Evolutionary conservation across 1,140 invertebrate genomes (phyloP).

Genomic region (Limonius californicus): DNA sequence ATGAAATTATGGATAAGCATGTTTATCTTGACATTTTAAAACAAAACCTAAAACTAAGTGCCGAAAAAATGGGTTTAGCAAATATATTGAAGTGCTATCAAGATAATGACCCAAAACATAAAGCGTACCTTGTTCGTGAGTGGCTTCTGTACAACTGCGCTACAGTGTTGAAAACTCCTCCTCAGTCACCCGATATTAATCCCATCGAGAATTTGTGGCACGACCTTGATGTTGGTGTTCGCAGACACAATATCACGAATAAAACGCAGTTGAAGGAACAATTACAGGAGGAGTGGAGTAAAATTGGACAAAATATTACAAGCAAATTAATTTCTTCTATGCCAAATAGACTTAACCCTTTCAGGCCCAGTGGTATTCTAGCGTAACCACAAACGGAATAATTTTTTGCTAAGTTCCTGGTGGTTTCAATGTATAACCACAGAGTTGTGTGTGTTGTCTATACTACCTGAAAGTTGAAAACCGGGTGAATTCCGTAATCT

Average conservation of each 20-base stretch:
- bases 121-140: background rate
- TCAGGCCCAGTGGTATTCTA: too few species aligned
- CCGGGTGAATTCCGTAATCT: too few species aligned
- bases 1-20: slow-evolving; percentile 4
- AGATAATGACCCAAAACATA: background rate
- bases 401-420: too few species aligned
- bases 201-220: background rate
- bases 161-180: background rate
- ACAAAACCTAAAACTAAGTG: background rate
- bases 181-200: too few species aligned
- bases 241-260: background rate
- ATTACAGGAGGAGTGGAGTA: background rate
- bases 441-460: too few species aligned
- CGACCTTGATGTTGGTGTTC: background rate
- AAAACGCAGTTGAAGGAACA: background rate
- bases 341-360: too few species aligned
- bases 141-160: background rate
- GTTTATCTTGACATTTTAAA: too few species aligned
- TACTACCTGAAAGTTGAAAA: too few species aligned
- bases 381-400: too few species aligned
- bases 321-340: too few species aligned
- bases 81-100: background rate
- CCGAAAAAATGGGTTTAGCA: background rate
- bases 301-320: too few species aligned
- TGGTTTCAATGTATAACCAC: too few species aligned